Evolutionary conservation across 2,113 vertebrate species (phyloP).

Genomic region (Mirza zaza): DNA sequence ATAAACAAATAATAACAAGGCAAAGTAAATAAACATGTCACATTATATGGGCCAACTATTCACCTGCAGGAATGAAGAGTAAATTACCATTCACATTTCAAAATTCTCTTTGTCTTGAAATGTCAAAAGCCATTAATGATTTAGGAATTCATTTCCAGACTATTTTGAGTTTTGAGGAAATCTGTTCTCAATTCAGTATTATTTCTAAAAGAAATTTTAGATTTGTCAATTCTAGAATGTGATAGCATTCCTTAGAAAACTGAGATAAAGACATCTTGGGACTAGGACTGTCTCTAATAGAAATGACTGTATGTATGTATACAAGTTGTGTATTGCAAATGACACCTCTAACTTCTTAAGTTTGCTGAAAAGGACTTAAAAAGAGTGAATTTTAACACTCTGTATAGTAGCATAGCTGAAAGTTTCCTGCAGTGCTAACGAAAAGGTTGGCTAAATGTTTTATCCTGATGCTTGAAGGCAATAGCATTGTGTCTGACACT

Average conservation of each 20-base stretch:
- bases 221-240: conserved; percentile 9
- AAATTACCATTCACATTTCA: background rate
- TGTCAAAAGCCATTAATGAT: background rate
- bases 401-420: background rate
- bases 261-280: background rate
- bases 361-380: background rate
- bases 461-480: conserved; percentile 12
- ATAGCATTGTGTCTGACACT: conserved; percentile 57
- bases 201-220: background rate
- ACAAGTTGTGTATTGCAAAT: background rate
- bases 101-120: background rate
- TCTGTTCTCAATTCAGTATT: background rate
- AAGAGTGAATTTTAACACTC: conserved; percentile 47
- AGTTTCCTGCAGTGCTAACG: conserved; percentile 48
- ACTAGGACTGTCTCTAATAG: background rate
- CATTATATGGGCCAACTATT: background rate
- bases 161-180: background rate
- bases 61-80: background rate
- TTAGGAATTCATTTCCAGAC: background rate
- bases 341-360: background rate
- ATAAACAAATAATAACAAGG: background rate
- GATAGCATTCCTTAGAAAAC: conserved; percentile 3
- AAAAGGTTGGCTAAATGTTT: background rate
- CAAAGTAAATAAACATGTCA: background rate
- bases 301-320: background rate